Percentiles rank a stretch among this genome's conserved stretches.
Conservation (phyloP, 2,113 vertebrate species). For the Paradoxurus hermaphroditus region DNA sequence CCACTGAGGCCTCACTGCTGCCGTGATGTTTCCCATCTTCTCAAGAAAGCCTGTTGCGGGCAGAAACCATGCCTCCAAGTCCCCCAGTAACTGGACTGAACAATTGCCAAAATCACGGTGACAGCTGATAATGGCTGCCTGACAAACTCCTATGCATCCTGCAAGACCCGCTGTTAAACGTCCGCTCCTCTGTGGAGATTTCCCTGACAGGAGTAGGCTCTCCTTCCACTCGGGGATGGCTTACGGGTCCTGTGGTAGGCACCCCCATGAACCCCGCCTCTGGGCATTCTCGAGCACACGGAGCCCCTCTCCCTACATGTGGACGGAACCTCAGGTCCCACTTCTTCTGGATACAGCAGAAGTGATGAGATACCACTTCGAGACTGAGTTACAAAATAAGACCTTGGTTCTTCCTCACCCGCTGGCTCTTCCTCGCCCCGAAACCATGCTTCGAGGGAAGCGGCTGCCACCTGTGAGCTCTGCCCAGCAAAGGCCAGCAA, state of each 20-base stretch:
- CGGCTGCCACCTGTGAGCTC: fast-evolving
- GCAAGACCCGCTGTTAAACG: not conserved
- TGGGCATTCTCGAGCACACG: fast-evolving
- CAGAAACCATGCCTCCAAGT: no score
- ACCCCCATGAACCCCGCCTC: fast-evolving
- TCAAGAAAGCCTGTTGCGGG: not conserved
- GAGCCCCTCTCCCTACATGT: fast-evolving
- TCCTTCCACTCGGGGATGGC: not conserved
- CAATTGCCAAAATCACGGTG: fast-evolving
- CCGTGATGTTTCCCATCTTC: fast-evolving
- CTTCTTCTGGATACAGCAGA: not conserved
- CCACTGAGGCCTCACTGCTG: not conserved
- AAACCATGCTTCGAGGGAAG: not conserved
- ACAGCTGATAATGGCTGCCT: not conserved
- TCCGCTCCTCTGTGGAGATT: not conserved
- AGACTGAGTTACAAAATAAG: not conserved
- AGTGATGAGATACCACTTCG: not conserved
- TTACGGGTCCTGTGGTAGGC: not conserved
- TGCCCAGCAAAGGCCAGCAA: fast-evolving
- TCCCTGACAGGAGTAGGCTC: not conserved
- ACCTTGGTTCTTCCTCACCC: no score
- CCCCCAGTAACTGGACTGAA: not conserved
- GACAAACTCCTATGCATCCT: not conserved
- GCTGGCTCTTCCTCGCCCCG: not conserved
- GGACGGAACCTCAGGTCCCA: fast-evolving